Percentiles rank a stretch among this genome's conserved stretches.
Conservation (phyloP, 2,888 invertebrate species). For the Rhagophthalmus giganteus region DNA sequence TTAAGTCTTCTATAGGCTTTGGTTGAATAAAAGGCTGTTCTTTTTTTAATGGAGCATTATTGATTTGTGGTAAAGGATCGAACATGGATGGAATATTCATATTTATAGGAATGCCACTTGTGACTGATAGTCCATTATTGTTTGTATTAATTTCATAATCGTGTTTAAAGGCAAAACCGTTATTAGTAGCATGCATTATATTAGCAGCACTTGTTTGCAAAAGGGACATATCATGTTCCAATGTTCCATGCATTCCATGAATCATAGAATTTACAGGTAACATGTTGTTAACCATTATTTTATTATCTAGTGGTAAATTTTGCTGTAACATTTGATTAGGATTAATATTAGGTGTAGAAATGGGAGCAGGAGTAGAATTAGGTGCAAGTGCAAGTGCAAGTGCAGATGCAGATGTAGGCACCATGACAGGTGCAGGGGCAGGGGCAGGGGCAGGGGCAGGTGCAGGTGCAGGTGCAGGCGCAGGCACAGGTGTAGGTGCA, state of each 20-base stretch:
- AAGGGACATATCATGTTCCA: slow-evolving; percentile 43
- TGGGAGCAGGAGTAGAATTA: neutral
- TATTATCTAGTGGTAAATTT: slow-evolving; percentile 42
- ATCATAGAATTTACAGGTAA: slow-evolving; percentile 41
- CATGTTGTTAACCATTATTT: slow-evolving; percentile 37
- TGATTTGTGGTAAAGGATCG: slow-evolving; percentile 61
- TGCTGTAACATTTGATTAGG: slow-evolving; percentile 43
- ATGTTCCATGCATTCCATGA: slow-evolving; percentile 36
- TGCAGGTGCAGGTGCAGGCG: neutral
- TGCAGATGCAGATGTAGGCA: neutral
- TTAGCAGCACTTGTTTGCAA: slow-evolving; percentile 36
- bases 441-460: neutral
- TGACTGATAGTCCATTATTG: slow-evolving; percentile 58
- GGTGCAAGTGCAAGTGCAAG: neutral
- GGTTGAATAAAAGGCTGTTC: slow-evolving; percentile 62
- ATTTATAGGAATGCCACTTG: slow-evolving; percentile 54
- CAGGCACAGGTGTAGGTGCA: neutral
- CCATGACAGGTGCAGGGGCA: neutral
- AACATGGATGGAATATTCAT: slow-evolving; percentile 67
- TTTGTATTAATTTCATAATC: slow-evolving; percentile 56
- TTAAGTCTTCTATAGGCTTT: slow-evolving; percentile 67
- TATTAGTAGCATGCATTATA: slow-evolving; percentile 50
- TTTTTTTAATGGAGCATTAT: slow-evolving; percentile 54
- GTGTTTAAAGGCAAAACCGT: slow-evolving; percentile 57
- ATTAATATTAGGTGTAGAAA: slow-evolving; percentile 40